Base-by-base conservation (phyloP, 2,888 invertebrate genomes). In the Anoplius nigerrimus region DNA sequence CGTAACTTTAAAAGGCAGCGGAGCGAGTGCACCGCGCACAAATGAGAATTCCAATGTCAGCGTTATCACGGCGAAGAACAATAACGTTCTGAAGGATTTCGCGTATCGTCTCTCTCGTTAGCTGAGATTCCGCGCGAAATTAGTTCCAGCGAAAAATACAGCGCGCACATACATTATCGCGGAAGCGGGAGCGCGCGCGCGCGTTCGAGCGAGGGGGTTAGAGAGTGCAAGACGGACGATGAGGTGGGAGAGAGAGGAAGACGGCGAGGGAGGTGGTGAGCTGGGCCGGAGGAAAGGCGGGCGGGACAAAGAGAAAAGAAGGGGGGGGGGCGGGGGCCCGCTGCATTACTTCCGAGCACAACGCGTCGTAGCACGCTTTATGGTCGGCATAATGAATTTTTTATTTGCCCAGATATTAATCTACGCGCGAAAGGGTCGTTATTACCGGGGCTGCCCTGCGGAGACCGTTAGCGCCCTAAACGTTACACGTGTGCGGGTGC, bases 371-470 rank as follows among this genome's bases (percentile, higher is more conserved):
- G n/a, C n/a, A 48, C 18, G 48, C 48, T 48, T 48, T 48, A 48
- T 48, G 48, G 48, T 63, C 42, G 43, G 62, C 51, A 56, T 48
- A 56, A 62, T 66, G 56, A 66, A 66, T 66, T 66, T 63, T 66
- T 66, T 62, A 66, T 56, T 63, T 55, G 24, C 18, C 3, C 51
- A 34, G 66, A 62, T 66, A 66, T 62, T 55, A 66, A 66, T 62
- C 66, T n/a, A 55, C 24, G 62, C 16, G 66, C 66, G 62, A 66
- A 66, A 62, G 51, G 62, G 62, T 66, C 56, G 63, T 62, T 55
- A 66, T 62, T 66, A 62, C 43, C 20, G 61, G 16, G 66, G 48
- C 16, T 48, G 48, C 34, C 34, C 34, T 34, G 34, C 11, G n/a
- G n/a, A 34, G 34, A 34, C 34, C 34, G 34, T 34, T 34, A 34